Evolutionary conservation across 2,797 vertebrate genomes (phyloP).

Genomic region (Sebastes oblongus): DNA sequence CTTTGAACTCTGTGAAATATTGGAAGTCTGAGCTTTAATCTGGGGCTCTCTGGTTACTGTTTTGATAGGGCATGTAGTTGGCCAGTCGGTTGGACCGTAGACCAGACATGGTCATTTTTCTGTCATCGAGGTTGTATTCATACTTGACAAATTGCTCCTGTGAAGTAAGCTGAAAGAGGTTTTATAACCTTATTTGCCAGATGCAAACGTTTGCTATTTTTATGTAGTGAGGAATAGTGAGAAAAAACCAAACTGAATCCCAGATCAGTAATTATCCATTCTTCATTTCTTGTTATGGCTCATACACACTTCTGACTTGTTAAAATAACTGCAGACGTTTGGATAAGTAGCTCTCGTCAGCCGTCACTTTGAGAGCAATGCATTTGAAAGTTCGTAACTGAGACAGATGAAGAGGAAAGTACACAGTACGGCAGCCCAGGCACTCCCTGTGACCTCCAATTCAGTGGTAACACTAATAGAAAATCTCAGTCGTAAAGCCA

Average conservation of each 20-base stretch:
- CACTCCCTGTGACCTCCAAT: slow-evolving; percentile 60
- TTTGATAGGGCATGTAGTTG: slow-evolving; percentile 58
- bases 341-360: slow-evolving; percentile 30
- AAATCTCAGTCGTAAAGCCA: slow-evolving; percentile 66
- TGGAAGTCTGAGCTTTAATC: slow-evolving; percentile 58
- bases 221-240: slow-evolving; percentile 12
- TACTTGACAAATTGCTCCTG: slow-evolving; percentile 38
- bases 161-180: slow-evolving; percentile 31
- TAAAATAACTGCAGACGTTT: slow-evolving; percentile 45
- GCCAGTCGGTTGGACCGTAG: slow-evolving; percentile 19
- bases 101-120: slow-evolving; percentile 51
- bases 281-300: slow-evolving; percentile 29
- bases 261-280: slow-evolving; percentile 32
- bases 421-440: slow-evolving; percentile 27
- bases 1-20: slow-evolving; percentile 64
- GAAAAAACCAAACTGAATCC: slow-evolving; percentile 23
- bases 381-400: slow-evolving; percentile 35
- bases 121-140: slow-evolving; percentile 50
- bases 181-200: slow-evolving; percentile 36
- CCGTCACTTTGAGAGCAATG: slow-evolving; percentile 19
- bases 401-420: slow-evolving; percentile 57
- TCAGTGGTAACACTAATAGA: slow-evolving; percentile 57
- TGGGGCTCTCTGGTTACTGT: slow-evolving; percentile 52
- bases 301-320: slow-evolving; percentile 23
- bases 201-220: slow-evolving; percentile 47